Conservation (phyloP, 2,113 vertebrate genomes). For the Aleadryas rufinucha region DNA sequence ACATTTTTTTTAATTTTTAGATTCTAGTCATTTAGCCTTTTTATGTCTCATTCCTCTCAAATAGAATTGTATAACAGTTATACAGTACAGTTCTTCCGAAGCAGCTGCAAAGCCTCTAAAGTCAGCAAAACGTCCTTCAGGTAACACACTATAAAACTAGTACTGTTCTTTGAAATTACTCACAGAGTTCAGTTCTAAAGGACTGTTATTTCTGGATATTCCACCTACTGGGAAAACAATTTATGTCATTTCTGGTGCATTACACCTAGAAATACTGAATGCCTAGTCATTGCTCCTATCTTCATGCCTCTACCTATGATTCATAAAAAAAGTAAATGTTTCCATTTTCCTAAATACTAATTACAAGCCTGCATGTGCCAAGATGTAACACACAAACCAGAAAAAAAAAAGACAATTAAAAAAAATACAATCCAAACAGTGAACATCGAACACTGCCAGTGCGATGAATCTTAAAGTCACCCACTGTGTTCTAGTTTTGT, state of each 20-base stretch:
- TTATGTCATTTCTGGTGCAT: background rate
- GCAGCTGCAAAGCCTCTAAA: background rate
- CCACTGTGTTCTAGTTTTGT: background rate
- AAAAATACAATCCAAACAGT: background rate
- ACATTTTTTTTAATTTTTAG: background rate
- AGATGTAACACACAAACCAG: background rate
- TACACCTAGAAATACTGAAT: background rate
- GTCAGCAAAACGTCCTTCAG: background rate
- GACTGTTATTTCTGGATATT: background rate
- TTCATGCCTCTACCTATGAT: background rate
- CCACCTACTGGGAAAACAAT: background rate
- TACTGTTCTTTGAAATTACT: background rate
- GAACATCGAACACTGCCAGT: background rate
- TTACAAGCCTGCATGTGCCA: background rate
- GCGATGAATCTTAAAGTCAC: conserved; percentile 15
- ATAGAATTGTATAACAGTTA: background rate
- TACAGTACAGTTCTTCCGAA: background rate
- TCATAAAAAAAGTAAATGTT: background rate
- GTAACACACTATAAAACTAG: background rate
- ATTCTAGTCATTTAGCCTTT: background rate
- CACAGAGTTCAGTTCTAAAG: background rate
- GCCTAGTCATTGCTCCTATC: background rate
- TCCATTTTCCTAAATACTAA: background rate
- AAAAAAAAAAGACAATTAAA: background rate
- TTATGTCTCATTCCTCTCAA: background rate